phyloP scores from a whole-genome alignment of 2,888 invertebrate species.

The Plemyria rubiginata region DNA sequence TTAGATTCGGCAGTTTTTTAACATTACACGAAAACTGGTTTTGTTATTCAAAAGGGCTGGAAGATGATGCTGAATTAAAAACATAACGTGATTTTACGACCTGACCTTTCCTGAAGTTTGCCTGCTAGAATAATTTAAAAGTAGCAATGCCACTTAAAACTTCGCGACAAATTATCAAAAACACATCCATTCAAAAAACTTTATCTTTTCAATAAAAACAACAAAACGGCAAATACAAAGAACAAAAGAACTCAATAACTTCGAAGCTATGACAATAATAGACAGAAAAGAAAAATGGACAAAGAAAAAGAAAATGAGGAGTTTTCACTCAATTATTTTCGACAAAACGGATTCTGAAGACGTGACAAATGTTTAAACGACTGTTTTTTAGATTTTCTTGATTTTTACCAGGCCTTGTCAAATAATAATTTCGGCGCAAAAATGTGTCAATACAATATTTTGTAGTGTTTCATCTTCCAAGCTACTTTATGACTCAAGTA shows the following conservation, averaged over 20 bases:
- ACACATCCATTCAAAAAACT: slow-evolving; percentile 14
- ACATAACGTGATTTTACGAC: no score
- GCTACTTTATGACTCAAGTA: no score
- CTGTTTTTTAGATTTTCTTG: neutral
- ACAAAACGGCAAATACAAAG: slow-evolving; percentile 14
- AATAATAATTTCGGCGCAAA: no score
- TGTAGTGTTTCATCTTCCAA: no score
- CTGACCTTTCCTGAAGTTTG: no score
- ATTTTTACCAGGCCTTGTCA: neutral
- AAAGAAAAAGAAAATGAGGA: slow-evolving; percentile 11
- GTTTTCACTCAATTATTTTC: slow-evolving; percentile 28
- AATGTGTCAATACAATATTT: no score
- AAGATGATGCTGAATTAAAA: no score
- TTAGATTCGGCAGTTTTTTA: no score
- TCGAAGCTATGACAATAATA: slow-evolving; percentile 23
- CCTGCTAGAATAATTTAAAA: neutral
- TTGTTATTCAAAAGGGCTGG: no score
- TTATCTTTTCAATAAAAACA: slow-evolving; percentile 12
- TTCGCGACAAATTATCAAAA: slow-evolving; percentile 1
- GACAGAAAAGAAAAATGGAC: slow-evolving; percentile 13
- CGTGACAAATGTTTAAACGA: slow-evolving; percentile 7
- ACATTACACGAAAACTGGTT: no score
- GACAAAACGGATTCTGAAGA: slow-evolving; percentile 11
- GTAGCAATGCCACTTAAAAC: neutral
- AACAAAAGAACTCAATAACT: slow-evolving; percentile 21